Percentiles rank a stretch among this genome's conserved stretches.
Conservation (phyloP, 2,888 invertebrate genomes). For the Mylabris sibirica region DNA sequence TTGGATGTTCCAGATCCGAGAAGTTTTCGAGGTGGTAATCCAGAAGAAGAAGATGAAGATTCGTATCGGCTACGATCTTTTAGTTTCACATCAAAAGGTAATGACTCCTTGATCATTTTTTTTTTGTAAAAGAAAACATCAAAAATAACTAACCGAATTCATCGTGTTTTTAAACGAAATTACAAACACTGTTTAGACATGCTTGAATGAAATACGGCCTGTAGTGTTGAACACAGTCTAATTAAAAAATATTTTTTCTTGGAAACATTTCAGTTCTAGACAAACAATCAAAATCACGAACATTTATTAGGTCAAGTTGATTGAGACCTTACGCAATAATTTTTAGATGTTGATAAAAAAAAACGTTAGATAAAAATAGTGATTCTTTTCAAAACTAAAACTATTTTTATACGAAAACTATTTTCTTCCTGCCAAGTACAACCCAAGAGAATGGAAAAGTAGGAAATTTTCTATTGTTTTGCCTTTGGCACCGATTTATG, state of each 20-base stretch:
- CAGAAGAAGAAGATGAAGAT: conserved; percentile 78
- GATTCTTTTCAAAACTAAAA: not conserved
- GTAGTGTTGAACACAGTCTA: conserved; percentile 6
- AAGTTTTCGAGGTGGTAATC: conserved; percentile 39
- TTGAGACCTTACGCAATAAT: not conserved
- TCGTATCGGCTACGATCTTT: conserved; percentile 91
- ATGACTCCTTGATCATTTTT: not conserved
- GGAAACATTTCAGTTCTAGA: not conserved
- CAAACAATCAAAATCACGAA: not conserved
- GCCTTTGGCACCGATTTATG: conserved; percentile 5
- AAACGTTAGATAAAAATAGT: not conserved
- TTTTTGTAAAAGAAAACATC: not conserved
- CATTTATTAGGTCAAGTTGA: conserved; percentile 1
- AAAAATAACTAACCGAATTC: conserved; percentile 3
- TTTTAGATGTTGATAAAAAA: not conserved
- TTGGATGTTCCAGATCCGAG: conserved; percentile 70
- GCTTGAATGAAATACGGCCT: not conserved
- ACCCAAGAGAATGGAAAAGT: not conserved
- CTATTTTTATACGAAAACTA: too few relatives aligned
- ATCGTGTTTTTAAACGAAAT: not conserved
- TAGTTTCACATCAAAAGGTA: conserved; percentile 90
- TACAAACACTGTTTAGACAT: conserved; percentile 2
- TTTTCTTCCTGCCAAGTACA: too few relatives aligned
- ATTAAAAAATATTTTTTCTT: conserved; percentile 5
- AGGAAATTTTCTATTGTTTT: not conserved